Conservation (phyloP, 2,888 invertebrate genomes). For the Drosophila macrospina region DNA sequence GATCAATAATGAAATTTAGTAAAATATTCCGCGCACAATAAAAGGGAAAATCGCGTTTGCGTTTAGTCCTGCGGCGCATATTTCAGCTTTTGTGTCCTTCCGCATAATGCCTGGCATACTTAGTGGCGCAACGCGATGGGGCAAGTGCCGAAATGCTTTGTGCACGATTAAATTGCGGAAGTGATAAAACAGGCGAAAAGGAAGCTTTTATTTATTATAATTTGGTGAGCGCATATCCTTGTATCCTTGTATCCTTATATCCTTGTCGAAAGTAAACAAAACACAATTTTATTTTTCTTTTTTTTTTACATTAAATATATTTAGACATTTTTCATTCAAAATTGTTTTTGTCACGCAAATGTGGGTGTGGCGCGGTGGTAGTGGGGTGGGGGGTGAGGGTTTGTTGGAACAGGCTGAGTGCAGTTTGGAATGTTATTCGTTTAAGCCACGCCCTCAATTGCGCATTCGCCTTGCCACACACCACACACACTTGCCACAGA, state of each 20-base stretch:
- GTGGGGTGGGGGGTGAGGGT: neutral
- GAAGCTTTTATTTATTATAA: slow-evolving; percentile 37
- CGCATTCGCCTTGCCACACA: slow-evolving; percentile 27
- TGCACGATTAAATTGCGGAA: slow-evolving; percentile 70
- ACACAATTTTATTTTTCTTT: slow-evolving; percentile 41
- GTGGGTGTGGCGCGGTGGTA: slow-evolving; percentile 19
- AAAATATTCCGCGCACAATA: slow-evolving; percentile 58
- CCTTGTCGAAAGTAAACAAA: slow-evolving; percentile 17
- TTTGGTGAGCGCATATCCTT: slow-evolving; percentile 20
- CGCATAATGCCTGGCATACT: slow-evolving; percentile 54
- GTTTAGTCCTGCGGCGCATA: slow-evolving; percentile 58
- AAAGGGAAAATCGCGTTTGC: slow-evolving; percentile 28
- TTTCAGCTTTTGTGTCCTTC: slow-evolving; percentile 37
- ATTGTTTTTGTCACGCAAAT: slow-evolving; percentile 61
- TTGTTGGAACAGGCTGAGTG: slow-evolving; percentile 13
- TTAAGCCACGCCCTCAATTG: slow-evolving; percentile 6
- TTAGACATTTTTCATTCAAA: slow-evolving; percentile 78
- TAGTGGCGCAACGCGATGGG: slow-evolving; percentile 39
- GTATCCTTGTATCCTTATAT: slow-evolving; percentile 17
- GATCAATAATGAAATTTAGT: slow-evolving; percentile 79
- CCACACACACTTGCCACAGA: slow-evolving; percentile 24
- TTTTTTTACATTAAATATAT: slow-evolving; percentile 80
- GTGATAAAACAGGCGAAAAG: slow-evolving; percentile 54
- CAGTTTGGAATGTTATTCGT: slow-evolving; percentile 63
- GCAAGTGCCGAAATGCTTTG: slow-evolving; percentile 53